phyloP scores from a whole-genome alignment of 1,140 invertebrate genomes.

The Sinonovacula constricta region DNA sequence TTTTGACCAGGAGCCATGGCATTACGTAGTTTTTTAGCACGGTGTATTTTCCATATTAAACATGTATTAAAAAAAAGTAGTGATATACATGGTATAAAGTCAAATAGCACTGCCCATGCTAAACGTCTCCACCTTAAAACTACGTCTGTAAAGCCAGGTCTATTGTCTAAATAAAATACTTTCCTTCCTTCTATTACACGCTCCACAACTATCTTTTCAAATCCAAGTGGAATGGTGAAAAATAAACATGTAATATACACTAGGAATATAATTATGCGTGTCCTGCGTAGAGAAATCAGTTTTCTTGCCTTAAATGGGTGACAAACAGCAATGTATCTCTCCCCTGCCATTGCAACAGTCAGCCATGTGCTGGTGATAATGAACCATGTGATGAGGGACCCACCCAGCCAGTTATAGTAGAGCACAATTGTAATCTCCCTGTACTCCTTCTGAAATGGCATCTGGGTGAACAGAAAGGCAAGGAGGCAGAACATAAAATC shows the following conservation, averaged over 20 bases:
- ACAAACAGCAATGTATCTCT: slow-evolving; percentile 75
- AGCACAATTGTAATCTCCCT: slow-evolving; percentile 48
- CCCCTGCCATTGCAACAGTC: slow-evolving; percentile 75
- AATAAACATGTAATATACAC: slow-evolving; percentile 67
- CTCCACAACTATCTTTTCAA: slow-evolving; percentile 66
- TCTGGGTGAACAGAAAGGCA: slow-evolving; percentile 68
- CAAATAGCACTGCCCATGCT: slow-evolving; percentile 70
- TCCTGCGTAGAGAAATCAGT: slow-evolving; percentile 70
- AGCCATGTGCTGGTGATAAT: slow-evolving; percentile 76
- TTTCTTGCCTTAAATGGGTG: slow-evolving; percentile 75
- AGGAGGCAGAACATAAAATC: slow-evolving; percentile 76
- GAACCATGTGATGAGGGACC: slow-evolving; percentile 73
- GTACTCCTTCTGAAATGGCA: slow-evolving; percentile 60
- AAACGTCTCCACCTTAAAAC: slow-evolving; percentile 61
- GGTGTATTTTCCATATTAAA: slow-evolving; percentile 72
- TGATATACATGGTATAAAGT: slow-evolving; percentile 72
- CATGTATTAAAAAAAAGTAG: slow-evolving; percentile 73
- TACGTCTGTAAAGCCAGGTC: slow-evolving; percentile 52
- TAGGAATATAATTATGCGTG: slow-evolving; percentile 66
- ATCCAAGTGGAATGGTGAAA: slow-evolving; percentile 71
- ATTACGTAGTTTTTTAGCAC: slow-evolving; percentile 67
- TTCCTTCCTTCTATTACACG: slow-evolving; percentile 57
- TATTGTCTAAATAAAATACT: slow-evolving; percentile 53
- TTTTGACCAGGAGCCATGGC: slow-evolving; percentile 65
- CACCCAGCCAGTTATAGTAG: slow-evolving; percentile 67